Base-by-base conservation (phyloP, 2,888 invertebrate species). In the Drosophila koepferae region DNA sequence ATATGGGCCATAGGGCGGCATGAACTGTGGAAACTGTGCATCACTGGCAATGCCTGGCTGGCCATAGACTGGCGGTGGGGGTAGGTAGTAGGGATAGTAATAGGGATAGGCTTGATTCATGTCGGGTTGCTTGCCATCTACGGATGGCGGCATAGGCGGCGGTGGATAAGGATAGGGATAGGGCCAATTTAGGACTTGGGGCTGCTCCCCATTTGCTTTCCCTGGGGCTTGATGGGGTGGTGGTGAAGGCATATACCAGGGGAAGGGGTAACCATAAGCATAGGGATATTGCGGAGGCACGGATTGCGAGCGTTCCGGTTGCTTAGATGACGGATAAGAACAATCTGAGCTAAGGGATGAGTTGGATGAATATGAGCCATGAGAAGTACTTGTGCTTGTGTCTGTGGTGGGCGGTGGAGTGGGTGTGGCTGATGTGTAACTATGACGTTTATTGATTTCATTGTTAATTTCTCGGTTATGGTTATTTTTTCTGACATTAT, bases 161-260 rank as follows among this genome's bases (percentile, higher is more conserved):
- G 91, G 90, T 23, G 86, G 86, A 77, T 88, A 92, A 60, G 91
- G 86, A 69, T 91, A 91, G 6, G 90, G 79, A 67, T 88, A 92
- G 4, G 89, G 87, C 91, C 90, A 92, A 53, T 88, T 86, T 12
- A 79, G 18, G 20, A 59, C 63, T 43, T 77, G 84, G 14, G 75
- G 76, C n/a, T 65, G 67, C 1, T 81, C 78, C n/a, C 81, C 81
- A 68, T 60, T 68, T 1, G 38, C n/a, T 9, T 68, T 62, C 4
- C 68, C 74, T 0, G 81, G 48, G 0, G 41, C 48, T 5, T 66
- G 63, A 7, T 72, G 81, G 10, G 82, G 85, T 16, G 80, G 82
- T 14, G 80, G 82, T 14, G 84, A 82, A 4, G 91, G 91, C 76
- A 88, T 87, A 69, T 89, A 92, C 92, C 92, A 92, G 10, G 91